A percentile compares a stretch with the other conserved stretches of the same genome.
Conservation (phyloP, 1,140 invertebrate genomes). For the Neotoxoptera formosana region DNA sequence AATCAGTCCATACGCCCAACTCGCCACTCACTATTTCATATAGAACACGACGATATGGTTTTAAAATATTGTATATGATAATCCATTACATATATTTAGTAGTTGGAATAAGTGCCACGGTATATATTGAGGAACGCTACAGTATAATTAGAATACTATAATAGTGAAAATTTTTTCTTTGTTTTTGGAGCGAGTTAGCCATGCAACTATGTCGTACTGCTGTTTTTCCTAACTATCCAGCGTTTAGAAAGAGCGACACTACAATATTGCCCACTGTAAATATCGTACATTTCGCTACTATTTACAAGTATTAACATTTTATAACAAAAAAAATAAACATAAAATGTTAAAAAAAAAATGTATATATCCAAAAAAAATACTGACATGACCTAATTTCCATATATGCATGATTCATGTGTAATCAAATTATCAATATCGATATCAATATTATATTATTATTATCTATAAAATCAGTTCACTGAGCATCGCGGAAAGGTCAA, state of each 20-base stretch:
- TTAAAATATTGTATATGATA: neutral
- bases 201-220: too few species aligned
- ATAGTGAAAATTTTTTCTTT: too few species aligned
- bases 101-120: neutral
- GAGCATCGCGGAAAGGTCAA: too few species aligned
- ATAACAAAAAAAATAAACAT: too few species aligned
- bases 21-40: constrained; percentile 60
- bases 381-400: too few species aligned
- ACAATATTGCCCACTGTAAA: too few species aligned
- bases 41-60: neutral
- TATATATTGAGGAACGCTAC: neutral
- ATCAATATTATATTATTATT: neutral
- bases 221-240: too few species aligned
- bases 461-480: too few species aligned
- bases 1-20: constrained; percentile 61
- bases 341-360: too few species aligned
- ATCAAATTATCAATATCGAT: neutral
- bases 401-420: neutral
- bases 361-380: too few species aligned
- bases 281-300: too few species aligned
- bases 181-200: neutral
- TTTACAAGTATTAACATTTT: too few species aligned
- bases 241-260: neutral
- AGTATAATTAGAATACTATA: neutral
- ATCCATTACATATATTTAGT: neutral